phyloP scores from a whole-genome alignment of 2,888 invertebrate species.

The Spatulosminthurus flaviceps region DNA sequence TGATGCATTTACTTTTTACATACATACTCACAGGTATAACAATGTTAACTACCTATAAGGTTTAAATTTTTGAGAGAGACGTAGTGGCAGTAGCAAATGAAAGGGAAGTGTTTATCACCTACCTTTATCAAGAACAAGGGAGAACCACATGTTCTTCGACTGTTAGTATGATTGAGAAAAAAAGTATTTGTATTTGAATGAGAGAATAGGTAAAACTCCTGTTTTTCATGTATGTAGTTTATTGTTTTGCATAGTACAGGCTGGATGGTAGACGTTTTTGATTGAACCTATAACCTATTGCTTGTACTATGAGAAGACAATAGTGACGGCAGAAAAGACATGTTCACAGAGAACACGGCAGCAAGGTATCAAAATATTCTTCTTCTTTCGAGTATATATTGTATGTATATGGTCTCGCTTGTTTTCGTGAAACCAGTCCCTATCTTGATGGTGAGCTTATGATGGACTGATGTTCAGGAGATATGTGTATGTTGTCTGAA shows the following conservation, averaged over 20 bases:
- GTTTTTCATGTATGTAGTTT: slow-evolving; percentile 1
- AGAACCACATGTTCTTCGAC: slow-evolving; percentile 21
- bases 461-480: slow-evolving; percentile 12
- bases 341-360: too few species aligned
- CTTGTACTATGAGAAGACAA: too few species aligned
- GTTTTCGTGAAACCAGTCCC: not conserved
- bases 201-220: not conserved
- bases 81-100: slow-evolving; percentile 21
- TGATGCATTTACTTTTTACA: slow-evolving; percentile 25
- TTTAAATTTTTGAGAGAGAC: not conserved
- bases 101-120: slow-evolving; percentile 37
- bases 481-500: not conserved
- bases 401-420: too few species aligned
- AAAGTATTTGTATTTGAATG: slow-evolving; percentile 13
- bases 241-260: not conserved
- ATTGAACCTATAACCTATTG: too few species aligned
- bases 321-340: too few species aligned
- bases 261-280: too few species aligned
- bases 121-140: slow-evolving; percentile 11
- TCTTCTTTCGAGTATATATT: too few species aligned
- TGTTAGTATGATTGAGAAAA: not conserved
- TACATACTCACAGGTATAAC: slow-evolving; percentile 16
- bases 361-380: too few species aligned
- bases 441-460: slow-evolving; percentile 2
- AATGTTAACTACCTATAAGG: slow-evolving; percentile 1